These are phyloP conservation scores for human (Homo sapiens) DNA, from an alignment of 2,113 vertebrate species.

Conservation along the genomic window GRCh38 chrX:4361001-4361500, in stretches of 20 bases:
- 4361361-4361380: neutral
- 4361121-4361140: neutral
- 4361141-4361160: neutral
- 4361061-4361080: accelerated
- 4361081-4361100: accelerated
- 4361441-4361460: neutral
- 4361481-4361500: neutral
- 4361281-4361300: neutral
- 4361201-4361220: neutral
- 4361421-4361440: neutral
- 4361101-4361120: neutral
- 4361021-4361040: neutral
- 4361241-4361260: neutral
- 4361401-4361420: neutral
- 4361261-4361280: no score
- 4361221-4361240: neutral
- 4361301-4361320: neutral
- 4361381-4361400: accelerated
- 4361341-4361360: neutral
- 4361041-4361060: neutral
- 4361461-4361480: neutral
- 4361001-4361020: neutral
- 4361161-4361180: neutral
- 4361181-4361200: neutral
- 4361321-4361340: neutral